These are phyloP conservation scores for Darevskia mixta DNA, from an alignment of 2,797 vertebrate genomes.

Conservation along the genomic window DNA sequence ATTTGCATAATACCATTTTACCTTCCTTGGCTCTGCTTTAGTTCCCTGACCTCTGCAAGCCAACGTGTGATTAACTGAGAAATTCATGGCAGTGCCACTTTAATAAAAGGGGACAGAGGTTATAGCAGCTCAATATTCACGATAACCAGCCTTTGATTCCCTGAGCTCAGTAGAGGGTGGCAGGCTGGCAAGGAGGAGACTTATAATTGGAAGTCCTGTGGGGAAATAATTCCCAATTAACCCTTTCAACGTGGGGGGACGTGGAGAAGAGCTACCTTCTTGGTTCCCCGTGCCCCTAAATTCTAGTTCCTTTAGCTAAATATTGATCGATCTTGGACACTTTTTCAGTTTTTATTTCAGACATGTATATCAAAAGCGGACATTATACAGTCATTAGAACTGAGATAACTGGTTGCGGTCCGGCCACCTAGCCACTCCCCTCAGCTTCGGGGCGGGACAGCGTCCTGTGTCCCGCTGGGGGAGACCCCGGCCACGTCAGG, in stretches of 20 bases:
- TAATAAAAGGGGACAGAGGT: constrained; percentile 96
- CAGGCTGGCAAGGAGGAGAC: constrained; percentile 84
- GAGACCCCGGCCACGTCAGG: too few species aligned
- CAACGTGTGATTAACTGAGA: constrained; percentile 88
- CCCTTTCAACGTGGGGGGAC: constrained; percentile 76
- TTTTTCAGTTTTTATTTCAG: not conserved
- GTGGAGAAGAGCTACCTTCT: constrained; percentile 34
- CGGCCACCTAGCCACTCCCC: too few species aligned
- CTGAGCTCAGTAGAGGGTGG: constrained; percentile 90
- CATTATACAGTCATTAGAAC: not conserved
- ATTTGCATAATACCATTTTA: constrained; percentile 77
- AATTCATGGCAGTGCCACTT: constrained; percentile 83
- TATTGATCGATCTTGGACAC: not conserved
- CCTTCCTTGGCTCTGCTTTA: constrained; percentile 79
- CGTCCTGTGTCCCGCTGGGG: too few species aligned
- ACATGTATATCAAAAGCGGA: not conserved
- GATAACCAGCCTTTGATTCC: constrained; percentile 94
- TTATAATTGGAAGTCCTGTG: constrained; percentile 90
- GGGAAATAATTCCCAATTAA: constrained; percentile 92
- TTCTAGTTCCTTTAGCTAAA: not conserved
- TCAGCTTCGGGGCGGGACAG: too few species aligned
- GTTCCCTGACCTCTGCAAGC: constrained; percentile 82
- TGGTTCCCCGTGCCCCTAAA: constrained; percentile 4
- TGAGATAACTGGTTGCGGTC: too few species aligned
- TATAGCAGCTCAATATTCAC: constrained; percentile 94